phyloP scores from a whole-genome alignment of 2,113 vertebrate genomes.

The Sula dactylatra region DNA sequence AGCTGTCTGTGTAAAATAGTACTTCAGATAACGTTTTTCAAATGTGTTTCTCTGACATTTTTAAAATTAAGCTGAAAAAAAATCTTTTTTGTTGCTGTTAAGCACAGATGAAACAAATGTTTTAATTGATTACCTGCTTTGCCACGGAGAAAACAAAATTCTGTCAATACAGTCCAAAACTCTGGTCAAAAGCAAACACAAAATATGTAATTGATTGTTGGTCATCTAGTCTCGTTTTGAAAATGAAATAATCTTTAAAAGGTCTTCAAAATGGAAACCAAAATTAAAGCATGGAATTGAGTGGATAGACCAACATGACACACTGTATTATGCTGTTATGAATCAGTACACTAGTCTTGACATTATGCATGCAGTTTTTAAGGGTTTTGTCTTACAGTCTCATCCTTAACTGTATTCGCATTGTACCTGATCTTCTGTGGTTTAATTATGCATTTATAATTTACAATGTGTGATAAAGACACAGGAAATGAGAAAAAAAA shows the following conservation, averaged over 20 bases:
- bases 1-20: neutral
- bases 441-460: neutral
- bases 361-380: neutral
- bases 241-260: neutral
- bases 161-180: neutral
- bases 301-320: neutral
- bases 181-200: neutral
- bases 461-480: neutral
- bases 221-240: neutral
- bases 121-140: conserved; percentile 28
- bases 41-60: conserved; percentile 3
- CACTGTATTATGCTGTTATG: neutral
- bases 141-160: neutral
- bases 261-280: neutral
- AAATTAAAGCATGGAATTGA: neutral
- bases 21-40: conserved; percentile 16
- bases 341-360: neutral
- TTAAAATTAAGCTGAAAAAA: conserved; percentile 1
- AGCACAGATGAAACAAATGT: conserved; percentile 5
- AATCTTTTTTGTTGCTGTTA: neutral
- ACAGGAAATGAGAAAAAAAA: neutral
- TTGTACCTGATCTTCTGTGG: neutral
- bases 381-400: neutral
- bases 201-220: neutral
- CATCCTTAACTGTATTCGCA: neutral